phyloP scores from a whole-genome alignment of 1,140 invertebrate species.

The Sycobia sp. region DNA sequence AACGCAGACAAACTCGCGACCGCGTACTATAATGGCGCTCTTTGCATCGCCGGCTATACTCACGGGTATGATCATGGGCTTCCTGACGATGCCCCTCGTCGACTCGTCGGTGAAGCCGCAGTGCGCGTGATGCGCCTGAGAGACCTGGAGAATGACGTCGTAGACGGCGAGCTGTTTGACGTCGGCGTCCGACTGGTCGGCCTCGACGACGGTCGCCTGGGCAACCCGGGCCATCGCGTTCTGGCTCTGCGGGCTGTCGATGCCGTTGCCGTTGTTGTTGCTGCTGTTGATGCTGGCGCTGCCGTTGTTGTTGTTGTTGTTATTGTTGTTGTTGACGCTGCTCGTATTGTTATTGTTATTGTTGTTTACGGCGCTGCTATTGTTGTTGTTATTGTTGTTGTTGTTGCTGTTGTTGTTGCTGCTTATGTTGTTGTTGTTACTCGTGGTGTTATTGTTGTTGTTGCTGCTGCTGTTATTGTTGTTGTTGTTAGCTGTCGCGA shows the following conservation, averaged over 20 bases:
- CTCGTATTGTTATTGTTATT: slow-evolving; percentile 26
- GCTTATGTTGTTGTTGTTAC: slow-evolving; percentile 13
- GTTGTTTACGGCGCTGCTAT: slow-evolving; percentile 4
- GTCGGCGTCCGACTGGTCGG: slow-evolving; percentile 62
- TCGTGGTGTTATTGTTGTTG: slow-evolving; percentile 39
- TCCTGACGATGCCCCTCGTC: slow-evolving; percentile 71
- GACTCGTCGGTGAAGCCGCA: slow-evolving; percentile 90
- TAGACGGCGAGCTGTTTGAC: slow-evolving; percentile 73
- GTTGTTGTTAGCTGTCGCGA: slow-evolving; percentile 42
- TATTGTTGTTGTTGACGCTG: slow-evolving; percentile 31
- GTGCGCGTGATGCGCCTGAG: slow-evolving; percentile 87
- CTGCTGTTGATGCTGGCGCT: slow-evolving; percentile 41
- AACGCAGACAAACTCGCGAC: too few relatives aligned
- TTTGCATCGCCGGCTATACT: slow-evolving; percentile 40
- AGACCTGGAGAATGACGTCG: slow-evolving; percentile 85
- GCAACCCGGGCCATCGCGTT: slow-evolving; percentile 52
- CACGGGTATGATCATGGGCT: slow-evolving; percentile 75
- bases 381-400: slow-evolving; percentile 27
- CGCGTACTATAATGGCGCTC: background rate
- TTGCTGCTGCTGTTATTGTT: slow-evolving; percentile 43
- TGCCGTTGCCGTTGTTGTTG: slow-evolving; percentile 43
- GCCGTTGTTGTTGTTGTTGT: slow-evolving; percentile 36
- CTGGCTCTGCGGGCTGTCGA: slow-evolving; percentile 49
- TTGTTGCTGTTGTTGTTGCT: slow-evolving; percentile 25
- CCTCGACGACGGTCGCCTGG: slow-evolving; percentile 52